These are phyloP conservation scores for Cryptoprocta ferox DNA, from an alignment of 2,797 vertebrate genomes.

Conservation along the genomic window DNA sequence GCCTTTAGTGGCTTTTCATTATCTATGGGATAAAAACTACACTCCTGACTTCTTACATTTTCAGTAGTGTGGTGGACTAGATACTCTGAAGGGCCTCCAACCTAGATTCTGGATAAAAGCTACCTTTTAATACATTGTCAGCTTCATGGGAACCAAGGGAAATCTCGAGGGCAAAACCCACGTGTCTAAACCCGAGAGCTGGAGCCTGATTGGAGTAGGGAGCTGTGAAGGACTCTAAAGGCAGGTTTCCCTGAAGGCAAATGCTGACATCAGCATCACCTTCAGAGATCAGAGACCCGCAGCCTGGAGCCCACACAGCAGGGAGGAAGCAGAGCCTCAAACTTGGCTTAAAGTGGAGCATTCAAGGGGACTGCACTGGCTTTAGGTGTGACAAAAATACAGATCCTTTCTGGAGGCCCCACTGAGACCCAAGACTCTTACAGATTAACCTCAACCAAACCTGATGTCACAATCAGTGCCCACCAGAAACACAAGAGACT, in stretches of 20 bases:
- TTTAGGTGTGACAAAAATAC: not conserved
- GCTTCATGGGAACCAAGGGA: not conserved
- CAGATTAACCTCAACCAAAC: not conserved
- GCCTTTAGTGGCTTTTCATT: conserved; percentile 3
- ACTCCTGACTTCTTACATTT: conserved; percentile 16
- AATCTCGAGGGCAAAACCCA: not conserved
- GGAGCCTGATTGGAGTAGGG: not conserved
- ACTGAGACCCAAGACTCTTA: not conserved
- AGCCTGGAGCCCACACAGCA: not conserved
- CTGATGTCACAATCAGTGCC: not conserved
- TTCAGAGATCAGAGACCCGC: not conserved
- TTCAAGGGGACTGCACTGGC: not conserved
- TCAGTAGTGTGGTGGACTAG: not conserved
- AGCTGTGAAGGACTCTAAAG: not conserved
- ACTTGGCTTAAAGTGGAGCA: not conserved
- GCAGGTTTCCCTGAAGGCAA: not conserved
- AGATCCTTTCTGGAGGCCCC: not conserved
- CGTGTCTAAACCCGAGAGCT: not conserved
- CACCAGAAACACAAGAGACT: not conserved
- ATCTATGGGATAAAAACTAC: not conserved
- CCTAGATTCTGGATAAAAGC: conserved; percentile 35
- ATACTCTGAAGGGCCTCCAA: not conserved
- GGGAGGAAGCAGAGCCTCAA: not conserved
- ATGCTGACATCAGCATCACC: not conserved
- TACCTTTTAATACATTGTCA: not conserved